phyloP scores from a whole-genome alignment of 1,140 invertebrate species.

The Leptestheria dahalacensis region DNA sequence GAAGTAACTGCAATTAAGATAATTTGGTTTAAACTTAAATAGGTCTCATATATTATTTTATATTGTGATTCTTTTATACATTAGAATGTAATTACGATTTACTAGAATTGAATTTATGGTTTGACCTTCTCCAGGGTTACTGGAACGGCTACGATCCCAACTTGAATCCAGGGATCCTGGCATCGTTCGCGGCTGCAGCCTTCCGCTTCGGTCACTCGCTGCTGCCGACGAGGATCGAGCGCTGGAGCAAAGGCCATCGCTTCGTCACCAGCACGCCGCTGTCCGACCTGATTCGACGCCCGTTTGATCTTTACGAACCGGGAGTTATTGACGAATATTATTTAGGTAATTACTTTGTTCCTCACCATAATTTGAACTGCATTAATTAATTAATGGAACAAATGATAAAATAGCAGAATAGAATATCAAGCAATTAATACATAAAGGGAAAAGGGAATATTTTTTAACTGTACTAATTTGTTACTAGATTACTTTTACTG shows the following conservation, averaged over 20 bases:
- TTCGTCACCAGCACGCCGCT: slow-evolving; percentile 75
- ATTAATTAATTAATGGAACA: too few relatives aligned
- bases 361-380: too few relatives aligned
- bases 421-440: too few relatives aligned
- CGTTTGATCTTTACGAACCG: slow-evolving; percentile 76
- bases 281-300: slow-evolving; percentile 72
- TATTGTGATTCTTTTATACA: background rate
- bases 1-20: slow-evolving; percentile 35
- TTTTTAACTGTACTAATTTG: too few relatives aligned
- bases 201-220: slow-evolving; percentile 82
- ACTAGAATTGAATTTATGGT: background rate
- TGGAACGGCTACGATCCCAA: slow-evolving; percentile 77
- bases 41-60: too few relatives aligned
- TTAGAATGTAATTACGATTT: background rate
- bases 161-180: slow-evolving; percentile 71
- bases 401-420: too few relatives aligned
- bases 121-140: slow-evolving; percentile 41
- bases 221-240: slow-evolving; percentile 68
- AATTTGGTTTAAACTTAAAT: background rate
- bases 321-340: slow-evolving; percentile 82
- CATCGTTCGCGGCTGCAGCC: slow-evolving; percentile 72
- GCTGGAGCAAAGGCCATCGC: slow-evolving; percentile 85
- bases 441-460: too few relatives aligned
- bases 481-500: too few relatives aligned
- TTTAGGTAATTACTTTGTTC: slow-evolving; percentile 54